phyloP scores from a whole-genome alignment of 2,888 invertebrate genomes.

The Pardosa pseudoannulata region DNA sequence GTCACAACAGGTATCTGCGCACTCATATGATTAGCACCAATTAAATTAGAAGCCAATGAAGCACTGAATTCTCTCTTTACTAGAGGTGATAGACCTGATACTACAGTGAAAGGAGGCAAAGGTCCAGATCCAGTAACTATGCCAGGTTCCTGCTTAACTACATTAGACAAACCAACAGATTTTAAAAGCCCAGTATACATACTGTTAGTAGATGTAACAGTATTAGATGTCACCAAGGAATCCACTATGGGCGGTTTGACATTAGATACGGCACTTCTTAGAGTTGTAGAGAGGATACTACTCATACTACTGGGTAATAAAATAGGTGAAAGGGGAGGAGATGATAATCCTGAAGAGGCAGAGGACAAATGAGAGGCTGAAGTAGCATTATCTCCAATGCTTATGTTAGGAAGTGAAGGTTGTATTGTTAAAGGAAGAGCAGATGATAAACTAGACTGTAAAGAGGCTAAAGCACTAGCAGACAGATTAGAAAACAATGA shows the following conservation, averaged over 20 bases:
- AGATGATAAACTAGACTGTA: slow-evolving; percentile 59
- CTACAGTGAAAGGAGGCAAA: slow-evolving; percentile 72
- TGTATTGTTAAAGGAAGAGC: slow-evolving; percentile 64
- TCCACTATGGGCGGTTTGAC: slow-evolving; percentile 33
- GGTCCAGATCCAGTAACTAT: slow-evolving; percentile 56
- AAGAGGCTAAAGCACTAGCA: slow-evolving; percentile 65
- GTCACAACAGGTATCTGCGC: slow-evolving; percentile 67
- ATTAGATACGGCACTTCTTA: slow-evolving; percentile 38
- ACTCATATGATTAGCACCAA: slow-evolving; percentile 57
- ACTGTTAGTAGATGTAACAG: slow-evolving; percentile 39
- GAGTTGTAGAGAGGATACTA: slow-evolving; percentile 46
- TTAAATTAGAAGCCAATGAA: slow-evolving; percentile 38
- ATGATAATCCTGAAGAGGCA: slow-evolving; percentile 36
- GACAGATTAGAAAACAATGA: slow-evolving; percentile 66
- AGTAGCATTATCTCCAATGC: slow-evolving; percentile 37
- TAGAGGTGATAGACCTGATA: slow-evolving; percentile 58
- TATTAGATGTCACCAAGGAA: slow-evolving; percentile 44
- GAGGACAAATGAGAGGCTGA: slow-evolving; percentile 35
- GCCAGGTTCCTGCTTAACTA: slow-evolving; percentile 68
- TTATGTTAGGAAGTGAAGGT: slow-evolving; percentile 52
- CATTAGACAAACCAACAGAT: slow-evolving; percentile 32
- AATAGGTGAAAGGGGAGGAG: slow-evolving; percentile 60
- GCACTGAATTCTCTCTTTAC: slow-evolving; percentile 53
- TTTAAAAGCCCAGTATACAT: slow-evolving; percentile 56
- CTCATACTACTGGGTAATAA: slow-evolving; percentile 35